Base-by-base conservation (phyloP, 2,113 vertebrate genomes). In the Puffinus mauretanicus region DNA sequence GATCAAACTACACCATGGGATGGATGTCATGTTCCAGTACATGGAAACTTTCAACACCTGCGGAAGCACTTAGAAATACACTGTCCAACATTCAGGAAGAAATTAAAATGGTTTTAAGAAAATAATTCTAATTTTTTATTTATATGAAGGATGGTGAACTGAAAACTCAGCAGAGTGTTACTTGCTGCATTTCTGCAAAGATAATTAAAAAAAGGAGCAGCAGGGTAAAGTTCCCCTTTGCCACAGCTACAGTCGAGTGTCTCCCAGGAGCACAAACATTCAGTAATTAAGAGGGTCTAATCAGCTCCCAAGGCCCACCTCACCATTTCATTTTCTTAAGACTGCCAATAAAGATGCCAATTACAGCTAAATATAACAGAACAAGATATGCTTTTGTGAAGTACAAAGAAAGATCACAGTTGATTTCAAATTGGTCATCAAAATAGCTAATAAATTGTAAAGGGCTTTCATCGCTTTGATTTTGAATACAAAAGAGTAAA, bases 231-330 rank as follows among this genome's bases (percentile, higher is more conserved):
- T 24, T 96, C 42, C 46, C 29, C 51, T 82, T 81, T 10, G 27
- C 71, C 82, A 90, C 44, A 86, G 75, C 86, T 58, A 67, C 58
- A 60, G 61, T 10, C 2, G 2, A 85, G 75, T 14, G 27, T 86
- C 77, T 96, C 94, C 83, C 72, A 84, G 55, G 34, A 88, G 75
- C 24, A 87, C 44, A 76, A 96, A 88, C 51, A 79, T 65, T 57
- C 61, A 54, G 80, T 79, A 95, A 88, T 93, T 89, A 91, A 82
- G 60, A 92, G 44, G 64, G 72, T 58, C 76, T 91, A 89, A 94
- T 88, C 88, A 72, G 80, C 80, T 96, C 94, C 92, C 84, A 87
- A 62, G 73, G 92, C 77, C 94, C 81, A 95, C 93, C 62, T 94
- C 91, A 76, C 36, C 66, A 82, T 85, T 79, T 82, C 83, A 66